Base-by-base conservation (phyloP, 2,113 vertebrate species). In the Epinephelus cyanopodus region DNA sequence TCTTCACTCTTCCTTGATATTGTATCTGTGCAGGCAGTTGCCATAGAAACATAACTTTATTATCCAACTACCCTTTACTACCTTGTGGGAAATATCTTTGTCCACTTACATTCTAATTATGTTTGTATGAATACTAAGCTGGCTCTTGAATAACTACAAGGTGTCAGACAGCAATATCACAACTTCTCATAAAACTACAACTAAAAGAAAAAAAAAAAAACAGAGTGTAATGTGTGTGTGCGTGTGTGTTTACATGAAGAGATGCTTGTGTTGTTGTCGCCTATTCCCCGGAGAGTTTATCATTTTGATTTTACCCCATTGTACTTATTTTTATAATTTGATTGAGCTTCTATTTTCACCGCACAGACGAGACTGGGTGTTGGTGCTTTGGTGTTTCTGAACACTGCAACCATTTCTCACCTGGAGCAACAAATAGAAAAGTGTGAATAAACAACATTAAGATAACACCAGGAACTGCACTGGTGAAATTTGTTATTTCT, bases 41-140 rank as follows among this genome's bases (percentile, higher is more conserved):
- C 94, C 88, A 95, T 95, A 91, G 95, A 90, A 94, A 93, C 90
- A 14, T 86, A 88, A 93, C 90, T 92, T 94, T 93, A 91, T 93
- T 89, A 93, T 92, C 83, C 81, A 84, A 83, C 81, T 89, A 90
- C 83, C 81, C 87, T 91, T 92, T 92, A 90, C 84, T 90, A 91
- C 87, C 87, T 86, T 83, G 72, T 92, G 86, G 86, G 84, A 90
- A 95, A 91, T 91, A 89, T 84, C 71, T 91, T 88, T 87, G 83
- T 92, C 87, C 81, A 66, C 90, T 92, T 85, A 74, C 52, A 61
- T 53, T 90, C 58, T 86, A 90, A 93, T 88, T 91, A 86, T 88
- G 82, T 91, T 92, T 91, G 77, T 61, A 82, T 88, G 89, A 87
- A 90, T 87, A 88, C 79, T 79, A 85, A 87, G 65, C 52, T 81